Conservation (phyloP, 2,113 vertebrate species). For the Clarias magur region DNA sequence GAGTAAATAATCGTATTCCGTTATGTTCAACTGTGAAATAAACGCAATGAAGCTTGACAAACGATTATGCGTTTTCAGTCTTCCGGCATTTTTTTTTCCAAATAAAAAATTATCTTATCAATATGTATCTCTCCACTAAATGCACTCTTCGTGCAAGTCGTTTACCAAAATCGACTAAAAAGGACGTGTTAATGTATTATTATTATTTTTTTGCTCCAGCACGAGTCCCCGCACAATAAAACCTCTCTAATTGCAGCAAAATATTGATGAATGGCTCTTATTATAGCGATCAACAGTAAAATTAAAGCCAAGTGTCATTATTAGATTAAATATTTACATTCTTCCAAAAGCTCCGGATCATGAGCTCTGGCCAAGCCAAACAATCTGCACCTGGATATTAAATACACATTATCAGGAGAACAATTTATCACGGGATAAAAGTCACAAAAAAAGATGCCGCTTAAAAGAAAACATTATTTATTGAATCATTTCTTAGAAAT, state of each 20-base stretch:
- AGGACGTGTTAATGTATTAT: background rate
- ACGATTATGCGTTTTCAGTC: background rate
- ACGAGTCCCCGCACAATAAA: background rate
- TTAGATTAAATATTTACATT: conserved; percentile 25
- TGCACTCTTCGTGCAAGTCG: background rate
- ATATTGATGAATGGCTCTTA: conserved; percentile 9
- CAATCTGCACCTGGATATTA: conserved; percentile 25
- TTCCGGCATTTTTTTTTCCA: background rate
- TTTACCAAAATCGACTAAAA: background rate
- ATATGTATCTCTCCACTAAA: background rate
- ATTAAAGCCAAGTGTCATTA: conserved; percentile 12
- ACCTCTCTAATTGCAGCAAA: background rate
- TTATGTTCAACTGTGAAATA: background rate
- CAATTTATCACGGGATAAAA: conserved; percentile 12
- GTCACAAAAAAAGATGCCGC: background rate
- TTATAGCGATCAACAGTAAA: background rate
- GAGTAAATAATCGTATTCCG: background rate
- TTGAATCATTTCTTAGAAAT: background rate
- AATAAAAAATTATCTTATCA: background rate
- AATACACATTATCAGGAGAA: conserved; percentile 13
- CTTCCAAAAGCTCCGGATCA: conserved; percentile 9
- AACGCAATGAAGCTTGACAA: background rate
- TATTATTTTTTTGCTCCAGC: background rate
- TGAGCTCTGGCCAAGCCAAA: conserved; percentile 7
- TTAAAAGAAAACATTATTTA: background rate